Evolutionary conservation across 2,888 invertebrate genomes (phyloP).

Genomic region (Ophion ellenae): DNA sequence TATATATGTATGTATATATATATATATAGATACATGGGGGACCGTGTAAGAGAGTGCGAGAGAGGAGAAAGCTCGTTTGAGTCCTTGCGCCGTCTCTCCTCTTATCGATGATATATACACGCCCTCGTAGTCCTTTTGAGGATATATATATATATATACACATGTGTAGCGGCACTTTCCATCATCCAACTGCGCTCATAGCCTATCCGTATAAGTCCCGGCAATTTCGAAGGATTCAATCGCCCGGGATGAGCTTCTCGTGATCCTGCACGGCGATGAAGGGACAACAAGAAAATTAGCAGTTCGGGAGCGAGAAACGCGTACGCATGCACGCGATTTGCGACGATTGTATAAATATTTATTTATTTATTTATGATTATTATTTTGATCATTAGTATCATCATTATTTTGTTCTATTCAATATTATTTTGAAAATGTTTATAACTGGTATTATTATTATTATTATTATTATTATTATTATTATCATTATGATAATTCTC

Average conservation of each 20-base stretch:
- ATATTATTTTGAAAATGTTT: too few species aligned
- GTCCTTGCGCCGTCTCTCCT: slow-evolving; percentile 14
- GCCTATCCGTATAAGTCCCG: slow-evolving; percentile 29
- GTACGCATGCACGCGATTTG: not conserved
- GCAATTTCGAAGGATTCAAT: slow-evolving; percentile 51
- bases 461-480: too few species aligned
- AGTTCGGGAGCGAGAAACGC: not conserved
- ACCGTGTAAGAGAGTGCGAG: slow-evolving; percentile 24
- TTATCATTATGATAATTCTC: too few species aligned
- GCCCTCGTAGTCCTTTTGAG: slow-evolving; percentile 15
- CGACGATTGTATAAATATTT: not conserved
- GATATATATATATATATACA: slow-evolving; percentile 16
- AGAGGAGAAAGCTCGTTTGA: slow-evolving; percentile 54
- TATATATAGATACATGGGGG: slow-evolving; percentile 1
- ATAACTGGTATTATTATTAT: too few species aligned
- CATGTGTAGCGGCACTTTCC: not conserved
- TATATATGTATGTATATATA: not conserved
- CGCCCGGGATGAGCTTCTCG: not conserved
- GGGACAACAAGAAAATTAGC: slow-evolving; percentile 5
- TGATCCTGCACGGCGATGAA: slow-evolving; percentile 4
- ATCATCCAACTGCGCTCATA: slow-evolving; percentile 20
- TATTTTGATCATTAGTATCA: not conserved
- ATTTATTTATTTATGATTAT: not conserved
- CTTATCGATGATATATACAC: slow-evolving; percentile 30
- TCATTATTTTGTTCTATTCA: too few species aligned